phyloP scores from a whole-genome alignment of 2,797 vertebrate genomes.

The Anableps anableps region DNA sequence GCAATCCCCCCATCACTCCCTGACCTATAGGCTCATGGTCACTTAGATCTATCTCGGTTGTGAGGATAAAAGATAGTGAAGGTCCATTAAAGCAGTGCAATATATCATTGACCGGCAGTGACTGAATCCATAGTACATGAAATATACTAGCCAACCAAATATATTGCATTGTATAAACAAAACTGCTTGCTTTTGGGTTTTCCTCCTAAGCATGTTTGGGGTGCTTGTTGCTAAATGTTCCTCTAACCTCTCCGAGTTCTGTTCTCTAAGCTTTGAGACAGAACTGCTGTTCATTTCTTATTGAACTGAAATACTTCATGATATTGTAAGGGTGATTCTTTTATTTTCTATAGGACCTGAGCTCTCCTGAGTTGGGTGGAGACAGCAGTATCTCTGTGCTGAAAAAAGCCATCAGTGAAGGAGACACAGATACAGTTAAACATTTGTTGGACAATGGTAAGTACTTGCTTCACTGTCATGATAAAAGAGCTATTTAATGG shows the following conservation, averaged over 20 bases:
- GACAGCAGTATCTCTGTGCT: slow-evolving; percentile 75
- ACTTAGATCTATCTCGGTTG: neutral
- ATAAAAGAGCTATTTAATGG: neutral
- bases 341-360: slow-evolving; percentile 20
- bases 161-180: neutral
- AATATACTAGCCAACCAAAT: neutral
- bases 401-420: slow-evolving; percentile 85
- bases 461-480: slow-evolving; percentile 29
- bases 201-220: neutral
- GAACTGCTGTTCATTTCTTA: neutral
- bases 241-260: neutral
- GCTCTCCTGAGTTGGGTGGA: slow-evolving; percentile 4
- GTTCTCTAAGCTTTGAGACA: neutral
- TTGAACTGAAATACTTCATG: neutral
- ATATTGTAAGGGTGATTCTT: neutral
- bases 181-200: neutral
- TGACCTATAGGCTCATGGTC: no score
- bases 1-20: no score
- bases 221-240: neutral
- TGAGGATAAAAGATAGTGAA: neutral
- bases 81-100: neutral
- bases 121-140: neutral
- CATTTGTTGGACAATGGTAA: slow-evolving; percentile 88
- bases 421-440: slow-evolving; percentile 80
- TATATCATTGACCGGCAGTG: neutral